These are phyloP conservation scores for Drosophila limbata DNA, from an alignment of 2,888 invertebrate species.

Conservation along the genomic window DNA sequence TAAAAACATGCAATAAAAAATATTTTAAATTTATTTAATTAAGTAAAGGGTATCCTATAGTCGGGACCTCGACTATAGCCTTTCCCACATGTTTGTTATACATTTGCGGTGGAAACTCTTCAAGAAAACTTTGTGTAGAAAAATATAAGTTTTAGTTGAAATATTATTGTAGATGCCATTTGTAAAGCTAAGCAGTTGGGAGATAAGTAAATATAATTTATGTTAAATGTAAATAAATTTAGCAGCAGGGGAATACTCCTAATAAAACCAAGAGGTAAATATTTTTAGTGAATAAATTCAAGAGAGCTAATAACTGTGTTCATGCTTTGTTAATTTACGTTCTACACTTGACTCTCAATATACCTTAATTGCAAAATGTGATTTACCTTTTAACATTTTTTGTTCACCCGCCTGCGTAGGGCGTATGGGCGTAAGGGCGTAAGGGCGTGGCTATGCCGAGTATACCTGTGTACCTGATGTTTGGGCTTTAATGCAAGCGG, in stretches of 20 bases:
- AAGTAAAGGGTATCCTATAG: no score
- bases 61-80: no score
- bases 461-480: conserved; percentile 19
- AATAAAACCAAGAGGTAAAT: not conserved
- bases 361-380: conserved; percentile 72
- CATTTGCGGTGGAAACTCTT: not conserved
- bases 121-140: not conserved
- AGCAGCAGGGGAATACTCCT: not conserved
- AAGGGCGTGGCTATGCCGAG: conserved; percentile 9
- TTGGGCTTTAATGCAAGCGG: conserved; percentile 46
- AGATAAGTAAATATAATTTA: not conserved
- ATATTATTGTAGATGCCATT: not conserved
- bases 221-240: not conserved
- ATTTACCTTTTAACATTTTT: conserved; percentile 52
- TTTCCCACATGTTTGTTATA: no score
- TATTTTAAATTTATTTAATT: no score
- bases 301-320: conserved; percentile 12
- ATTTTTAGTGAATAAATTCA: conserved; percentile 2
- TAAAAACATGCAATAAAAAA: no score
- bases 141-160: not conserved
- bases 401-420: not conserved
- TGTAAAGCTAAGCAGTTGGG: not conserved
- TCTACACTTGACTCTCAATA: conserved; percentile 64
- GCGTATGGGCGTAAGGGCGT: conserved; percentile 23
- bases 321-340: conserved; percentile 44